Evolutionary conservation across 2,797 vertebrate genomes (phyloP).

Genomic region (Sebastes minor): DNA sequence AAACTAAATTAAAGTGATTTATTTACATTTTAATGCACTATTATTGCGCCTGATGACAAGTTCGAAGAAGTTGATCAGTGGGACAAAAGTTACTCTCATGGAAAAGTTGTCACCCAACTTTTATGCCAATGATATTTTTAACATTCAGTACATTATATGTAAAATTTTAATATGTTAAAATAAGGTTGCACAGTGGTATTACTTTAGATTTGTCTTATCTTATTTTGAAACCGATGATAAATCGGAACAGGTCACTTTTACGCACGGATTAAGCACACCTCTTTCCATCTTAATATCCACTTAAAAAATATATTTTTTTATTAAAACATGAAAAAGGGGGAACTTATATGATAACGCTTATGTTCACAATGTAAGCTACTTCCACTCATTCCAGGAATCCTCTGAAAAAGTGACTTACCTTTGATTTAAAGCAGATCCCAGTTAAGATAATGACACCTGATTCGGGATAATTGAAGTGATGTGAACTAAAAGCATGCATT

Average conservation of each 20-base stretch:
- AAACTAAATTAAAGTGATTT: not conserved
- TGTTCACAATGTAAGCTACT: not conserved
- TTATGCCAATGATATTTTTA: slow-evolving; percentile 9
- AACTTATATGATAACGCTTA: not conserved
- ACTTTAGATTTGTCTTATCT: not conserved
- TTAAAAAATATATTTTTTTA: not conserved
- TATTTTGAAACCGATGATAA: not conserved
- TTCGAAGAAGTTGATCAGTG: slow-evolving; percentile 36
- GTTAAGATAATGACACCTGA: slow-evolving; percentile 17
- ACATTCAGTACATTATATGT: not conserved
- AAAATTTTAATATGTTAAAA: not conserved
- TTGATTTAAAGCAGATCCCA: slow-evolving; percentile 41
- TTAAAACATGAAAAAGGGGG: not conserved
- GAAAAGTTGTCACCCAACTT: slow-evolving; percentile 65
- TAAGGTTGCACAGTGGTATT: not conserved
- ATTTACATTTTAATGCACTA: not conserved
- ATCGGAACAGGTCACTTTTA: slow-evolving; percentile 35
- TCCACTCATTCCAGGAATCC: slow-evolving; percentile 2
- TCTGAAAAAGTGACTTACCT: slow-evolving; percentile 68
- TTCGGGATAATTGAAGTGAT: not conserved
- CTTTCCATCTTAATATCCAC: not conserved
- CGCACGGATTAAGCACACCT: slow-evolving; percentile 35
- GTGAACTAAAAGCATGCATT: not conserved
- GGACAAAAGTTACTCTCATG: slow-evolving; percentile 39
- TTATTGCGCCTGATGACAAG: slow-evolving; percentile 17